These are phyloP conservation scores for Clarias fuscus DNA, from an alignment of 2,797 vertebrate genomes.

Conservation along the genomic window DNA sequence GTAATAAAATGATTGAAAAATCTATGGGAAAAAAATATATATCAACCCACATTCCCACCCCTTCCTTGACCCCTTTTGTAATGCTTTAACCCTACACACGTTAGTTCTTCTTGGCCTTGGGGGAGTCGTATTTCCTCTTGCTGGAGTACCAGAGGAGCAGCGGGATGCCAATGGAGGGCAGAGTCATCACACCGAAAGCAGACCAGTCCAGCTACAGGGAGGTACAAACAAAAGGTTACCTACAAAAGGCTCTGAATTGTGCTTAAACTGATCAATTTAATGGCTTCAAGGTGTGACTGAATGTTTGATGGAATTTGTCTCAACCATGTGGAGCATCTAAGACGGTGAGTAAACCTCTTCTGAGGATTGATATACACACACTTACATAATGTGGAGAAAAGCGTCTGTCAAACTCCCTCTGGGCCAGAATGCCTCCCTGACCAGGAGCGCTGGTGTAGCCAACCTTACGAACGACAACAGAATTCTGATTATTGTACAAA, in stretches of 20 bases:
- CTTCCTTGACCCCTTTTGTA: background rate
- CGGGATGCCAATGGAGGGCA: constrained; percentile 94
- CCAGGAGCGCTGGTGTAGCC: constrained; percentile 94
- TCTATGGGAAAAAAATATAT: background rate
- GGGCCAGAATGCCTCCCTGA: constrained; percentile 93
- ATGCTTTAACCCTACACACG: background rate
- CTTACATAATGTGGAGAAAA: constrained; percentile 97
- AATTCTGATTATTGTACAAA: background rate
- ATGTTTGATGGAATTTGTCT: background rate
- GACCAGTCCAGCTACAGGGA: constrained; percentile 89
- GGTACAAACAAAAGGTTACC: no score
- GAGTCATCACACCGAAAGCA: constrained; percentile 95
- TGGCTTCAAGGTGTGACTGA: background rate
- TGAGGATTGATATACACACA: constrained; percentile 27
- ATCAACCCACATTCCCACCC: background rate
- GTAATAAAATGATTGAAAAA: constrained; percentile 55
- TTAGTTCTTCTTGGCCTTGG: constrained; percentile 93
- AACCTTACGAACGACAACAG: constrained; percentile 69
- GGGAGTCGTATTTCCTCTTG: constrained; percentile 93
- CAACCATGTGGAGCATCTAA: no score
- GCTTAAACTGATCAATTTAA: background rate
- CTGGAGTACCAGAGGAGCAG: constrained; percentile 96
- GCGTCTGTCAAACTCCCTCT: constrained; percentile 91
- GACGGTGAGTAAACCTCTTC: no score
- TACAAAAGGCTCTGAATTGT: background rate